Evolutionary conservation across 1,140 invertebrate species (phyloP), one percentile per base, ranked within the genome.

Genomic region (Sipha flava): DNA sequence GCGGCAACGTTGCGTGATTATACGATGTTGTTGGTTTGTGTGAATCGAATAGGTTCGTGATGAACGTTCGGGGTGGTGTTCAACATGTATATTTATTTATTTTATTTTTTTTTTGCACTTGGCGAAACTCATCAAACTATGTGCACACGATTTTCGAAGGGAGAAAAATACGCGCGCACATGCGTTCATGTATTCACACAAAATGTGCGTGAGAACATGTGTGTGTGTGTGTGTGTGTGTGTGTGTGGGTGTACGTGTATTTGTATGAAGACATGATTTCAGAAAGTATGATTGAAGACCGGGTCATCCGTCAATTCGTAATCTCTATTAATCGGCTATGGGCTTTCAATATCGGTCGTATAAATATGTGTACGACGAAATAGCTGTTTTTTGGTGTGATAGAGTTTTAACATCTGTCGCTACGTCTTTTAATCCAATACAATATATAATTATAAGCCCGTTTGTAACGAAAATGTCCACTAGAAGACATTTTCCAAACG

Each of bases 1-100:
- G 18, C 43, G 10, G 68, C 68, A 31, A 49, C 68, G 45, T 72
- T 5, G 64, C 64, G 64, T 66, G 64, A 66, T 66, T 66, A 66
- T 66, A n/a, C 18, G 54, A 16, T 23, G 18, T 23, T n/a, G 34
- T 66, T 37, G 64, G 37, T 34, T 66, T 66, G 64, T 66, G 64
- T 43, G 64, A 66, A 66, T 21, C 23, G 43, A 66, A 66, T 66
- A 66, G 21, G 64, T 66, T 66, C 64, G 64, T 66, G 64, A 66
- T 66, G n/a, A 66, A 16, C 37, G 64, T 43, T 23, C 62, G 21
- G 34, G 37, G 64, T 43, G 37, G 21, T 2, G 23, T 34, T 6
- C 9, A 21, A 47, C 29, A 23, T 66, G 14, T 37, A n/a, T 14
- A n/a, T n/a, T 70, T 47, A 23, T 66, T 23, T 37, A n/a, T 14